Percentiles rank a stretch among this genome's conserved stretches.
Conservation (phyloP, 2,113 vertebrate genomes). For the Crotalus helleri region DNA sequence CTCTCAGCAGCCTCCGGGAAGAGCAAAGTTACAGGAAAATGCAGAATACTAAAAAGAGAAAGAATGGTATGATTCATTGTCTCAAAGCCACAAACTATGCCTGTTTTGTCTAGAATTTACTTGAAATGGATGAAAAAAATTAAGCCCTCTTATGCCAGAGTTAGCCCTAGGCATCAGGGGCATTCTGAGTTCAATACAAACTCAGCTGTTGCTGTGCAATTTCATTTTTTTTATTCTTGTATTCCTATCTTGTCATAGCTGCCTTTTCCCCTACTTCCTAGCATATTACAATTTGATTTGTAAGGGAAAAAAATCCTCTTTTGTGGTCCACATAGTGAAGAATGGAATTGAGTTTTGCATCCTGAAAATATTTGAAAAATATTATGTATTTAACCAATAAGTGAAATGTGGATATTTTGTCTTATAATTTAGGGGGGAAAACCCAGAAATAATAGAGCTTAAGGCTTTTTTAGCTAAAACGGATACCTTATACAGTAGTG, state of each 20-base stretch:
- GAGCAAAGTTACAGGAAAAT: constrained; percentile 23
- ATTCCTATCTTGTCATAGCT: background rate
- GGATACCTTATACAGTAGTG: background rate
- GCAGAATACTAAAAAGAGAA: constrained; percentile 10
- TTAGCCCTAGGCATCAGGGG: constrained; percentile 8
- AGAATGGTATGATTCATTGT: background rate
- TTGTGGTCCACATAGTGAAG: background rate
- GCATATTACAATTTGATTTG: background rate
- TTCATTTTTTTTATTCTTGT: background rate
- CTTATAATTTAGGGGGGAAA: background rate
- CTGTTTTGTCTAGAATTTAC: background rate
- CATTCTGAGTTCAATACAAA: background rate
- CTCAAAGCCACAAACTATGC: background rate
- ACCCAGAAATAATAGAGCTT: background rate
- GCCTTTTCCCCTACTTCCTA: background rate
- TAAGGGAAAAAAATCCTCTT: background rate
- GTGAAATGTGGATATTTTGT: background rate
- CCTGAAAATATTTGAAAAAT: background rate
- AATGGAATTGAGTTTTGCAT: background rate
- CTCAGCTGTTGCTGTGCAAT: background rate
- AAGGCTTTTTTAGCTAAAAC: background rate
- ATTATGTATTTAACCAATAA: background rate
- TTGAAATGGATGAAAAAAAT: background rate
- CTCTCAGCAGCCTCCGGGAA: constrained; percentile 38
- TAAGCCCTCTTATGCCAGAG: background rate